Evolutionary conservation across 1,140 invertebrate genomes (phyloP).

Genomic region (Drosophila sulfurigaster): DNA sequence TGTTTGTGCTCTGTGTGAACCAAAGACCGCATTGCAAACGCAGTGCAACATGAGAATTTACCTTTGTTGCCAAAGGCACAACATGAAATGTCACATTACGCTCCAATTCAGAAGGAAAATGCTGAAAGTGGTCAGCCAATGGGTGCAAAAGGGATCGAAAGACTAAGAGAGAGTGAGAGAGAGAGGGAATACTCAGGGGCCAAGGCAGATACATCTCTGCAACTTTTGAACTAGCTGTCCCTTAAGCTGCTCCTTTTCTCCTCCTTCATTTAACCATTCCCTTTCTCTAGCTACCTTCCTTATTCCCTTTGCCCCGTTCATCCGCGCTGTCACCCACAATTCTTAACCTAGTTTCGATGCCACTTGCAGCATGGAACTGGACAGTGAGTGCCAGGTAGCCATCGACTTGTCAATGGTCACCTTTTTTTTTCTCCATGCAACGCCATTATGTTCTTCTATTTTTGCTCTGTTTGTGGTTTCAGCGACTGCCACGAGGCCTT

Average conservation of each 20-base stretch:
- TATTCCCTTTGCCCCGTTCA: not conserved
- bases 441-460: slow-evolving; percentile 58
- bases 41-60: slow-evolving; percentile 36
- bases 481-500: slow-evolving; percentile 54
- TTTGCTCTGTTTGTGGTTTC: slow-evolving; percentile 67
- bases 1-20: not conserved
- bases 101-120: slow-evolving; percentile 75
- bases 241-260: not conserved
- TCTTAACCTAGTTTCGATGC: slow-evolving; percentile 69
- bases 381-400: slow-evolving; percentile 9
- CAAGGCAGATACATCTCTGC: slow-evolving; percentile 4
- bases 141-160: not conserved
- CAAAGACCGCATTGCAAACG: slow-evolving; percentile 23
- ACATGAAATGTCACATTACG: slow-evolving; percentile 79
- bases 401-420: slow-evolving; percentile 50
- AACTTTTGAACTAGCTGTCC: not conserved
- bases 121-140: slow-evolving; percentile 70
- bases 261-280: not conserved
- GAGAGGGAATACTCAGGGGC: not conserved
- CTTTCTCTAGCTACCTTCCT: not conserved
- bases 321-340: slow-evolving; percentile 43
- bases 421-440: slow-evolving; percentile 46
- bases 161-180: not conserved
- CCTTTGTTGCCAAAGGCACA: slow-evolving; percentile 42
- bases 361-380: slow-evolving; percentile 5